Evolutionary conservation across 2,888 invertebrate species (phyloP), one percentile per base, ranked within the genome.

Genomic region (Peribatodes rhomboidaria): DNA sequence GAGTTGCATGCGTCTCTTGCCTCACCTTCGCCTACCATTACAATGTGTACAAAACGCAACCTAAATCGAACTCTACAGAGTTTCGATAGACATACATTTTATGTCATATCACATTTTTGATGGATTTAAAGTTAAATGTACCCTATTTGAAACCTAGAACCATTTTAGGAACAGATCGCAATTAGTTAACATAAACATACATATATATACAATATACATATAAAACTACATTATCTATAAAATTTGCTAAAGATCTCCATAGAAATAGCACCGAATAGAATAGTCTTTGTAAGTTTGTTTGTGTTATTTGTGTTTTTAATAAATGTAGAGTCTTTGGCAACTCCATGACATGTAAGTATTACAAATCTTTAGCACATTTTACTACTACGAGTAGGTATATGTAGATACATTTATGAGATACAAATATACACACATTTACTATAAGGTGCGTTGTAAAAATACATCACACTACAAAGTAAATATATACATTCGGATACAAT

Each of bases 81-180:
- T 11, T 53, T 31, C 20, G 27, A 41, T 2, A 27, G 39, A 39
- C 22, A 31, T 20, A 18, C 0, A 33, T 53, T 22, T 27, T 14
- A 39, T 53, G 39, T 53, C 20, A 74, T 46, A 62, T 69, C 62
- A 61, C n/a, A 44, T 61, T 41, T 52, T 52, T 61, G 49, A 33
- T 20, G 13, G 14, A 44, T 35, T n/a, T 35, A 16, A 1, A 13
- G 50, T 49, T n/a, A 41, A 57, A 18, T 33, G 11, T 55, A 58
- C 44, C 44, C 56, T 61, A 33, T 52, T 39, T 10, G 31, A 65
- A 52, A 35, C 58, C 58, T 63, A 50, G 14, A 84, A 86, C 88
- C 92, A 92, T 92, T 92, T 92, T 83, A 92, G 92, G 81, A 92
- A 92, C 92, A 92, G 92, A 92, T 92, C 92, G 92, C 92, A 92